Conservation (phyloP, 2,113 vertebrate genomes). For the Zosterops lateralis region DNA sequence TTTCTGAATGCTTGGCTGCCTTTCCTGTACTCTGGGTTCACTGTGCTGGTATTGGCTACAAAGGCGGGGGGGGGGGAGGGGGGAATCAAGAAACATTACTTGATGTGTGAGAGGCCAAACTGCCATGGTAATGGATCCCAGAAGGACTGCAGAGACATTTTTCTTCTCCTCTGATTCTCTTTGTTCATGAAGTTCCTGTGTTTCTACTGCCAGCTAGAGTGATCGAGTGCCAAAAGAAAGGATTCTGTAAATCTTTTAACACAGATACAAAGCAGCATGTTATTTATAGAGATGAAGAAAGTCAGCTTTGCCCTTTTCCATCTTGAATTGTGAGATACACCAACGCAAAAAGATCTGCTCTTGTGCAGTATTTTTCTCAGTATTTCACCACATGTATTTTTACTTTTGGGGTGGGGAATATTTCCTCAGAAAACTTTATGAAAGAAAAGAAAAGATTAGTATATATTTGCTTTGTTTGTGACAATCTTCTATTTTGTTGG, state of each 20-base stretch:
- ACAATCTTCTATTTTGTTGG: background rate
- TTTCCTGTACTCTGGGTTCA: background rate
- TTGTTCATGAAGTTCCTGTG: background rate
- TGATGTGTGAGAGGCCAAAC: background rate
- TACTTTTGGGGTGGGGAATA: background rate
- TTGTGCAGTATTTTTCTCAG: background rate
- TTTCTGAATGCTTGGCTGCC: background rate
- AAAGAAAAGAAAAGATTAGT: background rate
- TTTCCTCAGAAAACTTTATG: accelerated
- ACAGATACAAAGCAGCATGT: background rate
- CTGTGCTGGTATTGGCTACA: background rate
- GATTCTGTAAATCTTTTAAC: constrained; percentile 37
- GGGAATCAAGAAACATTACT: background rate
- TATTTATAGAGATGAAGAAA: constrained; percentile 34
- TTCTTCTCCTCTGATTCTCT: background rate
- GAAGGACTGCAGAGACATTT: background rate
- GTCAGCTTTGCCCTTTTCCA: background rate
- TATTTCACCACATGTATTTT: background rate
- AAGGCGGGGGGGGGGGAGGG: background rate
- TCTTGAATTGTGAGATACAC: constrained; percentile 1
- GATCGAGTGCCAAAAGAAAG: constrained; percentile 2
- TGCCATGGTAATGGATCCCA: background rate
- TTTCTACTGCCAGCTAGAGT: background rate
- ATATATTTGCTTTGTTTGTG: background rate
- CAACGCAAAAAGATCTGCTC: background rate